Conservation (phyloP, 2,113 vertebrate genomes). For the Patagioenas fasciata region DNA sequence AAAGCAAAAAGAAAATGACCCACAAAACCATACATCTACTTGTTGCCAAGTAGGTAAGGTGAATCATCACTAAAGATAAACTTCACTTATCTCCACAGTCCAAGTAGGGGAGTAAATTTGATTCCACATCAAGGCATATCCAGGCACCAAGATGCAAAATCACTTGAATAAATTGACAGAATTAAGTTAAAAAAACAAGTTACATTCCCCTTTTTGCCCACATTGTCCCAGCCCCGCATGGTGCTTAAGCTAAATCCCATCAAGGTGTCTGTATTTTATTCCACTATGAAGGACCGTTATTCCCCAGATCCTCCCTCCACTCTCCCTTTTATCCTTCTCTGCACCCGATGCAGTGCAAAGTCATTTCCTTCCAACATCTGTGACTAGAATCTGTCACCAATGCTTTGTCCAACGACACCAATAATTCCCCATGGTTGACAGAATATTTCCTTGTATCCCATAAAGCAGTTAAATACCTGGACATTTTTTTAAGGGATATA, state of each 20-base stretch:
- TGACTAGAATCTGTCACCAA: not conserved
- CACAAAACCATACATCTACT: not conserved
- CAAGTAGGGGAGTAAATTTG: not conserved
- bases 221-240: not conserved
- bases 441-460: not conserved
- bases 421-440: not conserved
- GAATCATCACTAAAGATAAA: not conserved
- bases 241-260: not conserved
- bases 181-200: not conserved
- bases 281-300: not conserved
- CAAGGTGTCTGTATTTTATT: not conserved
- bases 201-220: not conserved
- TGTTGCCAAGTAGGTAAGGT: not conserved
- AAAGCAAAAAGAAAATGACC: not conserved
- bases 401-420: not conserved
- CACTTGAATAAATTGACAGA: not conserved
- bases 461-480: not conserved
- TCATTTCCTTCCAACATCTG: not conserved
- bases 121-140: not conserved
- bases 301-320: not conserved
- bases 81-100: not conserved
- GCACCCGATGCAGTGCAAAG: not conserved
- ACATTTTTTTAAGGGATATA: not conserved
- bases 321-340: not conserved
- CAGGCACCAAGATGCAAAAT: not conserved